phyloP scores from a whole-genome alignment of 2,888 invertebrate genomes.

The Mythimna pallens region DNA sequence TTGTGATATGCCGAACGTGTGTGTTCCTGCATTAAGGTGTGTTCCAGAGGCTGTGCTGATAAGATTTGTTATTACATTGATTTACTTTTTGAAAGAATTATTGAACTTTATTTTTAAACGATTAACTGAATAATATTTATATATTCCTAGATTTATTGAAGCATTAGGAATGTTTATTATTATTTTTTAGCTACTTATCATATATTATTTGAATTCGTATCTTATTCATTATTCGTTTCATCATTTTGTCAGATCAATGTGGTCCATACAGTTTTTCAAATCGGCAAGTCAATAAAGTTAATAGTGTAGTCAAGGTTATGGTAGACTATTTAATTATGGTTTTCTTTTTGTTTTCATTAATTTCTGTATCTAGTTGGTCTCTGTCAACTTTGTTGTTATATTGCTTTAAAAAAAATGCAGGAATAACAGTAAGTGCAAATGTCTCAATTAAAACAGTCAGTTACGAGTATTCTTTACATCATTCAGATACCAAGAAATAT shows the following conservation, averaged over 20 bases:
- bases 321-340: too few species aligned
- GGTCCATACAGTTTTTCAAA: too few species aligned
- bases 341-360: too few species aligned
- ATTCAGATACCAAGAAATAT: background rate
- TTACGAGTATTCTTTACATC: background rate
- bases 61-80: background rate
- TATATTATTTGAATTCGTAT: too few species aligned
- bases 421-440: background rate
- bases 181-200: too few species aligned
- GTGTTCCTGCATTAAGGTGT: slow-evolving; percentile 40
- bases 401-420: background rate
- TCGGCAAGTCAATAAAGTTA: too few species aligned
- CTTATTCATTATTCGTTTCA: too few species aligned
- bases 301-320: too few species aligned
- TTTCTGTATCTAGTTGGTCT: too few species aligned
- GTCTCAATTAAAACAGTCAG: background rate
- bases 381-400: too few species aligned
- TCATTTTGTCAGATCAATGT: too few species aligned
- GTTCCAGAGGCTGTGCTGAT: background rate
- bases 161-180: background rate
- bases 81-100: background rate
- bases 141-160: background rate
- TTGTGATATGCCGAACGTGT: slow-evolving; percentile 63
- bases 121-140: background rate
- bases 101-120: background rate